phyloP scores from a whole-genome alignment of 2,888 invertebrate genomes.

The Drosophila prolongata region DNA sequence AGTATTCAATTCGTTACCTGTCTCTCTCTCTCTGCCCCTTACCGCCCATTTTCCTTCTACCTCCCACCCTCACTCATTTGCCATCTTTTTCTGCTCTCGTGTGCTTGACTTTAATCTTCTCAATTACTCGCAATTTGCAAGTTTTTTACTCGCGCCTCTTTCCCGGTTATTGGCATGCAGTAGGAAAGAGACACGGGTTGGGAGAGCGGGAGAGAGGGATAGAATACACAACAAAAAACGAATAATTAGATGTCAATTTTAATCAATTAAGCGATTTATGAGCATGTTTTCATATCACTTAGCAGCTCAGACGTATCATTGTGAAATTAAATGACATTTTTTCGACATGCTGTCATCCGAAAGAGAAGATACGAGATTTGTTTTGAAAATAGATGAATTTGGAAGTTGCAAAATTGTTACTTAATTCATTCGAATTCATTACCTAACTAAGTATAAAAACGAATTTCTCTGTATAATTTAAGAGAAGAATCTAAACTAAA shows the following conservation, averaged over 20 bases:
- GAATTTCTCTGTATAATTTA: too few species aligned
- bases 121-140: slow-evolving; percentile 82
- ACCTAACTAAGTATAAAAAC: too few species aligned
- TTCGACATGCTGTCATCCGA: slow-evolving; percentile 3
- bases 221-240: slow-evolving; percentile 27
- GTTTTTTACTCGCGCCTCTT: slow-evolving; percentile 56
- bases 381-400: neutral
- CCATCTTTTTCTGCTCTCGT: slow-evolving; percentile 38
- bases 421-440: too few species aligned
- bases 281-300: slow-evolving; percentile 15
- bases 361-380: slow-evolving; percentile 1
- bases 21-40: slow-evolving; percentile 14
- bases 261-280: slow-evolving; percentile 36
- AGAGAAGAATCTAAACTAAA: too few species aligned
- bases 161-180: slow-evolving; percentile 35
- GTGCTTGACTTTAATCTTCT: slow-evolving; percentile 80
- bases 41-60: neutral
- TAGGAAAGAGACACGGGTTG: slow-evolving; percentile 8
- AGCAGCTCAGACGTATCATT: slow-evolving; percentile 21
- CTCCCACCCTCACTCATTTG: slow-evolving; percentile 5
- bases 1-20: slow-evolving; percentile 66
- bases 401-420: neutral
- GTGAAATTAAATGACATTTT: slow-evolving; percentile 18
- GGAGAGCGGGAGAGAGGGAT: neutral
- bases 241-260: slow-evolving; percentile 36